Conservation (phyloP, 2,888 invertebrate genomes). For the Aleiodes testaceus region DNA sequence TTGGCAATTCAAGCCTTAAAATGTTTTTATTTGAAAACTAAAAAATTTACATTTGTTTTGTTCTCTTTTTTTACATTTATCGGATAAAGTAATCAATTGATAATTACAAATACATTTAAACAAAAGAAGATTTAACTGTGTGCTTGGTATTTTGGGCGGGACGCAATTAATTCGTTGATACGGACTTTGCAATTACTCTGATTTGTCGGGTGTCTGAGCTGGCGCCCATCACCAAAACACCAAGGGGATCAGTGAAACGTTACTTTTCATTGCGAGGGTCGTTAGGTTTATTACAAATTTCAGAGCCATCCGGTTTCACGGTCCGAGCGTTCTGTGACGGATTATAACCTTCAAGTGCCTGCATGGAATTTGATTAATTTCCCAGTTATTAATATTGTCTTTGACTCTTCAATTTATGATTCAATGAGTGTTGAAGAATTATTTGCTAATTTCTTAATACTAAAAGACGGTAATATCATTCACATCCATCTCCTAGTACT, state of each 20-base stretch:
- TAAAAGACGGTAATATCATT: neutral
- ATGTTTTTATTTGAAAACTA: neutral
- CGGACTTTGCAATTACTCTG: constrained; percentile 65
- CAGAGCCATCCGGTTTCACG: constrained; percentile 56
- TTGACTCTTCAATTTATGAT: constrained; percentile 55
- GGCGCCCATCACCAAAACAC: constrained; percentile 47
- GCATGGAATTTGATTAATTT: constrained; percentile 50
- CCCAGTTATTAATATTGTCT: constrained; percentile 49
- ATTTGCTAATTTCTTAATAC: neutral
- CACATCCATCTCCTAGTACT: constrained; percentile 44
- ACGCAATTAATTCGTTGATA: constrained; percentile 14
- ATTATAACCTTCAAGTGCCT: constrained; percentile 48
- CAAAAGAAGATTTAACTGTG: neutral
- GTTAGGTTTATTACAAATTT: constrained; percentile 71
- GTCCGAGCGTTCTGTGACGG: constrained; percentile 51
- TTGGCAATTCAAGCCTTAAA: constrained; percentile 43
- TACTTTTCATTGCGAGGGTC: constrained; percentile 72
- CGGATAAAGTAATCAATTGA: neutral
- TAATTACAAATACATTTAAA: neutral
- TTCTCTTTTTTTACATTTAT: neutral
- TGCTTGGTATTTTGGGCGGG: neutral
- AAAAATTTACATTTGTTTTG: neutral
- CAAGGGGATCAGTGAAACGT: constrained; percentile 66
- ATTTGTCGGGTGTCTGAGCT: constrained; percentile 68
- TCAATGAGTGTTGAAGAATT: constrained; percentile 40